Base-by-base conservation (phyloP, 2,113 vertebrate species). In the Noctilio leporinus region DNA sequence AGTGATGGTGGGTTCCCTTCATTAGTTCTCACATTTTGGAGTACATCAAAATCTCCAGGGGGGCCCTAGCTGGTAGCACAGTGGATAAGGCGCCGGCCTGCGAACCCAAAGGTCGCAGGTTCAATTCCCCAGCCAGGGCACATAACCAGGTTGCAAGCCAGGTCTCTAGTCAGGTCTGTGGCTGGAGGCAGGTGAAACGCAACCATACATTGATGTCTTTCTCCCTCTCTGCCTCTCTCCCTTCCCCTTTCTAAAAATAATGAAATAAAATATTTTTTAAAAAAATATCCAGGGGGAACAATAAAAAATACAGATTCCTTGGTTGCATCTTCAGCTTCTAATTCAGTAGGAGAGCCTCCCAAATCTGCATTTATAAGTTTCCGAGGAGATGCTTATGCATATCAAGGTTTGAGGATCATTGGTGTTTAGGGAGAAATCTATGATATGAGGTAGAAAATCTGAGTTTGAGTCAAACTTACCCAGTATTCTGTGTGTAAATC, bases 251-350 rank as follows among this genome's bases (percentile, higher is more conserved):
- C n/a, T n/a, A n/a, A n/a, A n/a, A n/a, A n/a, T n/a, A n/a, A n/a
- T n/a, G n/a, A n/a, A n/a, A n/a, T n/a, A n/a, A n/a, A n/a, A n/a
- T n/a, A n/a, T n/a, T n/a, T n/a, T n/a, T n/a, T n/a, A n/a, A n/a
- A n/a, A 78, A 73, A 90, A 80, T 43, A 55, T 89, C 81, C 35
- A 43, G 26, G 6, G 15, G 11, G 81, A 90, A 90, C 28, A 72
- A 85, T 24, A 78, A 93, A 86, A 86, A 84, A 70, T 11, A 95
- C 10, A 70, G 30, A 75, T 51, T 69, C 64, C 16, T 62, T 78
- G 9, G 33, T 20, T 92, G 11, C 30, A 72, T 57, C 40, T 47
- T 73, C 53, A 59, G 76, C 70, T 94, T 90, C 85, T 73, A 11
- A 72, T 83, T 95, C 16, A 10, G 22, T 53, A 65, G 40, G n/a